Evolutionary conservation across 2,888 invertebrate species (phyloP).

Genomic region (Amphimallon solstitiale): DNA sequence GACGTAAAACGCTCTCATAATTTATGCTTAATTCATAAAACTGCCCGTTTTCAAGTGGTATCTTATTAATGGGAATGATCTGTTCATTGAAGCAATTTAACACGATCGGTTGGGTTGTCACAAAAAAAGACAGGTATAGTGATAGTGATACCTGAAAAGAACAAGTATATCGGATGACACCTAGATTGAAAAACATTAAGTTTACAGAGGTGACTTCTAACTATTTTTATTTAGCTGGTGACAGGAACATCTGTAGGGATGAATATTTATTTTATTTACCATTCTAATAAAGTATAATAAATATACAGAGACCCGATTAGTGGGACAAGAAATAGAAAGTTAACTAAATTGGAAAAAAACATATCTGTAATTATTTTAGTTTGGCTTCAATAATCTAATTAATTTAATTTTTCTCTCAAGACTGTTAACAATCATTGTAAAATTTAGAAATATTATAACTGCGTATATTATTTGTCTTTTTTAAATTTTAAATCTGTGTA

Average conservation of each 20-base stretch:
- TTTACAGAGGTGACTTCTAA: conserved; percentile 25
- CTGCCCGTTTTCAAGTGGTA: conserved; percentile 29
- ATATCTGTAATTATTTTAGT: no score
- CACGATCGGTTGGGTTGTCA: conserved; percentile 57
- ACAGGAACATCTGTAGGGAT: background rate
- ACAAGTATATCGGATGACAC: conserved; percentile 40
- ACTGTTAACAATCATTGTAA: no score
- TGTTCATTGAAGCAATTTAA: conserved; percentile 59
- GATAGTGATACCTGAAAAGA: conserved; percentile 53
- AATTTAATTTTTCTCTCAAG: no score
- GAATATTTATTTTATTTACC: background rate
- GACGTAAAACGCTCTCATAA: background rate
- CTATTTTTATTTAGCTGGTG: background rate
- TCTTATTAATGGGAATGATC: conserved; percentile 45
- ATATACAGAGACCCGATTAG: no score
- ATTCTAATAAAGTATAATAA: no score
- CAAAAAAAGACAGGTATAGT: conserved; percentile 52
- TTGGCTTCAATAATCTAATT: no score
- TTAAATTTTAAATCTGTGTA: no score
- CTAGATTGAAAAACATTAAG: conserved; percentile 29
- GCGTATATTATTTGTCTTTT: no score
- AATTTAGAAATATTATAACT: no score
- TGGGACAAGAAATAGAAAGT: no score
- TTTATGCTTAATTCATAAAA: conserved; percentile 17
- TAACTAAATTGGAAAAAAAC: no score